Evolutionary conservation across 2,888 invertebrate species (phyloP).

Genomic region (Meloe dianella): DNA sequence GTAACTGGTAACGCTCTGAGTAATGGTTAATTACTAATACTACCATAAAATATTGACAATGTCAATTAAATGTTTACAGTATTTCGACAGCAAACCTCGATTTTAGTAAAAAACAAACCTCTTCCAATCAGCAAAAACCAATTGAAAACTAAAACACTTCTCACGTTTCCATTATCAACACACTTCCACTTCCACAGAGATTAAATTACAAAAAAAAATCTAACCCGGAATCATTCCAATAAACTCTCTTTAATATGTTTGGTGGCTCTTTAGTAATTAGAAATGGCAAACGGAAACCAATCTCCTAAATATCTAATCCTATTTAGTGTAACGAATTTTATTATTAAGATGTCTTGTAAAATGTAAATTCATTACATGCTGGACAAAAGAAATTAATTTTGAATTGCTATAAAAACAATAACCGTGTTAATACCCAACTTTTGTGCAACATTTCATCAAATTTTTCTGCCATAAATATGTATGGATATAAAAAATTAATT

Average conservation of each 20-base stretch:
- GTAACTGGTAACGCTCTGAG: neutral
- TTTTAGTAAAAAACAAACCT: neutral
- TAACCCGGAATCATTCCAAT: too few relatives aligned
- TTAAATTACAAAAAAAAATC: neutral
- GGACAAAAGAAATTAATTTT: neutral
- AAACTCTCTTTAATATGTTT: too few relatives aligned
- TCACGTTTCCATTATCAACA: neutral
- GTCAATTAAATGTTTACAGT: neutral
- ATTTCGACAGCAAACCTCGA: slow-evolving; percentile 1
- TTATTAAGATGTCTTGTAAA: neutral
- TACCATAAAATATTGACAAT: neutral
- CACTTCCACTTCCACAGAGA: neutral
- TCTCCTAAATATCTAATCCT: too few relatives aligned
- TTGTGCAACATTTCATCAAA: neutral
- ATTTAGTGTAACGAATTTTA: too few relatives aligned
- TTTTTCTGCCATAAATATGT: neutral
- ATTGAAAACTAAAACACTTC: neutral
- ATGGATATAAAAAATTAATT: neutral
- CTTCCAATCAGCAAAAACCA: neutral
- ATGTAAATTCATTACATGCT: neutral
- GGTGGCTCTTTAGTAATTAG: too few relatives aligned
- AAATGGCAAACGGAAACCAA: neutral
- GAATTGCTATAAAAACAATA: neutral
- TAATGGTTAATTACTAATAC: neutral
- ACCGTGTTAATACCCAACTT: neutral